A percentile compares a stretch with the other conserved stretches of the same genome.
phyloP scores from a whole-genome alignment of 2,113 vertebrate genomes.

The Melanerpes aurifrons region DNA sequence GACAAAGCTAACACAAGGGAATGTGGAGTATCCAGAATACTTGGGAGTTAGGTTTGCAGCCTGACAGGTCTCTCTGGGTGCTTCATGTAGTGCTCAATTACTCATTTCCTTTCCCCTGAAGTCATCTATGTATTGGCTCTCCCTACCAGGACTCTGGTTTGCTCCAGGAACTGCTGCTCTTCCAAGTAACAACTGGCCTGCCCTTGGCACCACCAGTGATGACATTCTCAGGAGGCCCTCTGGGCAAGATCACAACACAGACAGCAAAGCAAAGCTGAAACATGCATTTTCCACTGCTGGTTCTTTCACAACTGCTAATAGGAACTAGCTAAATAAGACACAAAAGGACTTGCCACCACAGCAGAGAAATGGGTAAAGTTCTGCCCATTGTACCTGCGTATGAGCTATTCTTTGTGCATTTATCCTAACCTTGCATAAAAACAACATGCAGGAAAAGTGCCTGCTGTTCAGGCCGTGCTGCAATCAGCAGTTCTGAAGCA shows the following conservation, averaged over 20 bases:
- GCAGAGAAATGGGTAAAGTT: background rate
- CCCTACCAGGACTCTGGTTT: background rate
- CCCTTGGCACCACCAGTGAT: background rate
- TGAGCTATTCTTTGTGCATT: background rate
- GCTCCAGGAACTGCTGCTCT: background rate
- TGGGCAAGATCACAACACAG: fast-evolving
- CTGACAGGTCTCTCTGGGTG: background rate
- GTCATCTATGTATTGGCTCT: background rate
- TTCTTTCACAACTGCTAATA: fast-evolving
- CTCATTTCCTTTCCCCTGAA: background rate
- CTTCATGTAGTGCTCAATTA: background rate
- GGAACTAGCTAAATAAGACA: background rate
- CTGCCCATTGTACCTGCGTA: background rate
- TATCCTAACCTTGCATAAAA: background rate
- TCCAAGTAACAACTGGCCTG: background rate
- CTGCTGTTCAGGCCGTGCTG: background rate
- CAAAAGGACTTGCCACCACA: background rate
- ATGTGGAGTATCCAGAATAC: background rate
- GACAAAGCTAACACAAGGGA: background rate
- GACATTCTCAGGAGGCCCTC: background rate
- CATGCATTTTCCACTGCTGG: background rate
- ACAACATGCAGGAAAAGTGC: background rate
- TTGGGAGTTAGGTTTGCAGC: background rate
- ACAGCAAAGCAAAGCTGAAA: background rate
- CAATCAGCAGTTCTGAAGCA: background rate